Conservation (phyloP, 2,113 vertebrate genomes). For the Parus major region DNA sequence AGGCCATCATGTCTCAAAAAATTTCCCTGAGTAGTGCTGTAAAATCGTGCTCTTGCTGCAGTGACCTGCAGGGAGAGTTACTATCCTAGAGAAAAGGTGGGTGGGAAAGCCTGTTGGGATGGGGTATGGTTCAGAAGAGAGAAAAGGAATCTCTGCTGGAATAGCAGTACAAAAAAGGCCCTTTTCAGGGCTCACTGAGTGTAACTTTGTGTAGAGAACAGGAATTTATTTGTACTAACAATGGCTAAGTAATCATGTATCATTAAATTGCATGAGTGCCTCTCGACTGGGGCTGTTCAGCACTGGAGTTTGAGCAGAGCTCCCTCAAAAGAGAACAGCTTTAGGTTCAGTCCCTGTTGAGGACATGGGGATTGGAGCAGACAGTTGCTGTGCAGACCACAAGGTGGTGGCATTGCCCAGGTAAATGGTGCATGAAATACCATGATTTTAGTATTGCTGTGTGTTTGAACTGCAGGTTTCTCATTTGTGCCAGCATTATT, state of each 20-base stretch:
- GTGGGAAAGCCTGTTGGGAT: background rate
- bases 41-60: background rate
- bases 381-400: background rate
- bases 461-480: background rate
- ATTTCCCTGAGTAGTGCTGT: background rate
- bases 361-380: rapidly evolving
- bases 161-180: background rate
- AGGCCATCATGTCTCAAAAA: background rate
- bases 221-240: background rate
- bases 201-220: background rate
- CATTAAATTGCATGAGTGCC: background rate
- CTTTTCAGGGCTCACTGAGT: background rate
- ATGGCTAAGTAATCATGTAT: rapidly evolving
- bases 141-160: background rate
- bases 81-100: background rate
- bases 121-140: background rate
- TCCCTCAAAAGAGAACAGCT: rapidly evolving
- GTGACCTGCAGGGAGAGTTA: background rate
- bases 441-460: rapidly evolving
- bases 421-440: background rate
- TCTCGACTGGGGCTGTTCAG: background rate
- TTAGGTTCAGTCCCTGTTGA: rapidly evolving
- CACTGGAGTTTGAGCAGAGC: background rate
- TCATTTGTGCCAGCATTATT: background rate
- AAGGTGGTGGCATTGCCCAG: conserved; percentile 68